phyloP scores from a whole-genome alignment of 2,113 vertebrate genomes.

The Herpetotheres cachinnans region DNA sequence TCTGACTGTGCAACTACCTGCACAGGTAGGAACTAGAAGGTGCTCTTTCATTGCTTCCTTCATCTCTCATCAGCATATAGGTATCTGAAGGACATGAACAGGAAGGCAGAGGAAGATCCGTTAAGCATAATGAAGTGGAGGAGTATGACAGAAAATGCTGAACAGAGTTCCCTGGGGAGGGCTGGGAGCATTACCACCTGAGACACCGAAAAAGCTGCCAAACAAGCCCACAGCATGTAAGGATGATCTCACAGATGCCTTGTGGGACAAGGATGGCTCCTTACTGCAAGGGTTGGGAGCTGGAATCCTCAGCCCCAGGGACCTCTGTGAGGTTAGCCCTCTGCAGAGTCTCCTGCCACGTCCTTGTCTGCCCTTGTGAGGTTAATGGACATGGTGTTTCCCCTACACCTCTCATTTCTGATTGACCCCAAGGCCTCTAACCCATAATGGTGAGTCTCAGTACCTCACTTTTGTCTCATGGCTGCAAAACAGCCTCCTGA shows the following conservation, averaged over 20 bases:
- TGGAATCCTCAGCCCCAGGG: background rate
- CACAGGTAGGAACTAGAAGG: background rate
- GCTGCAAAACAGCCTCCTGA: background rate
- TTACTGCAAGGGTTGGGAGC: background rate
- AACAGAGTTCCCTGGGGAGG: background rate
- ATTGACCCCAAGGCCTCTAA: background rate
- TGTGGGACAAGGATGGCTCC: background rate
- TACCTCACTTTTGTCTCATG: background rate
- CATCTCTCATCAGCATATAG: background rate
- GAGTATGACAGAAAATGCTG: conserved; percentile 24
- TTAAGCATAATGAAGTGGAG: conserved; percentile 27
- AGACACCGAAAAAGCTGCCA: background rate
- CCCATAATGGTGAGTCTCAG: fast-evolving
- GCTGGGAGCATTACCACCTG: background rate
- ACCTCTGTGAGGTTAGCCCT: background rate
- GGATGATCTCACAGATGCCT: background rate
- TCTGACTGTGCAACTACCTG: background rate
- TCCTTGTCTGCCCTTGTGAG: fast-evolving
- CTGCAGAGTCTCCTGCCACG: fast-evolving
- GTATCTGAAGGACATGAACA: background rate
- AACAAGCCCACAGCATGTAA: background rate
- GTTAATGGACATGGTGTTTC: background rate
- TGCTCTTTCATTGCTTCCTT: background rate
- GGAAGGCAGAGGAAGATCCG: conserved; percentile 20
- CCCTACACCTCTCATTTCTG: background rate